phyloP scores from a whole-genome alignment of 1,140 invertebrate species.

The Drosophila paulistorum region DNA sequence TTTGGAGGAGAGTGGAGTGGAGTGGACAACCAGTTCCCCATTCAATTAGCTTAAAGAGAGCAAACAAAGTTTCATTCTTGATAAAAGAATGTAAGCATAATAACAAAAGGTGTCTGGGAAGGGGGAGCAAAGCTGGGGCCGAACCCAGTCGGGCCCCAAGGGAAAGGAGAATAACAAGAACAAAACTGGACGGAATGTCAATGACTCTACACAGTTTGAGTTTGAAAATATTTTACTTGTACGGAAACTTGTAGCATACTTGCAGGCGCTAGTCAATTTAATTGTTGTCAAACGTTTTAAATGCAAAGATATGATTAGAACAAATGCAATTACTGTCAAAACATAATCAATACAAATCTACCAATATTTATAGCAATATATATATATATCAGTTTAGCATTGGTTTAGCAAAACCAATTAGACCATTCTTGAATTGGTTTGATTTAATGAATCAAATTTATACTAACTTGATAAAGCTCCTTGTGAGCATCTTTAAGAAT shows the following conservation, averaged over 20 bases:
- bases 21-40: conserved; percentile 38
- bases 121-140: neutral
- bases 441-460: too few species aligned
- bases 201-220: conserved; percentile 30
- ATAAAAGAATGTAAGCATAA: conserved; percentile 41
- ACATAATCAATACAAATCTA: too few species aligned
- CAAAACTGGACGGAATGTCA: conserved; percentile 18
- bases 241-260: conserved; percentile 42
- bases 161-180: conserved; percentile 18
- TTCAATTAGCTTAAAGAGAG: conserved; percentile 29
- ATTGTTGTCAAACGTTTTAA: neutral
- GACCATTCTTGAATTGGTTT: too few species aligned
- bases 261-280: conserved; percentile 38
- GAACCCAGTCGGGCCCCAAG: conserved; percentile 14
- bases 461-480: too few species aligned
- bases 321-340: neutral
- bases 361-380: too few species aligned
- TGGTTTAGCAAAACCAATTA: too few species aligned
- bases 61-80: conserved; percentile 23
- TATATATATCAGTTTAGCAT: too few species aligned
- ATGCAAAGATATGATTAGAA: neutral
- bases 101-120: conserved; percentile 10
- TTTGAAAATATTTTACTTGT: neutral
- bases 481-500: too few species aligned
- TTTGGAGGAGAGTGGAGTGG: conserved; percentile 5